A percentile compares a stretch with the other conserved stretches of the same genome.
These are phyloP conservation scores for Nebria salina DNA, from an alignment of 2,888 invertebrate species.

Conservation along the genomic window DNA sequence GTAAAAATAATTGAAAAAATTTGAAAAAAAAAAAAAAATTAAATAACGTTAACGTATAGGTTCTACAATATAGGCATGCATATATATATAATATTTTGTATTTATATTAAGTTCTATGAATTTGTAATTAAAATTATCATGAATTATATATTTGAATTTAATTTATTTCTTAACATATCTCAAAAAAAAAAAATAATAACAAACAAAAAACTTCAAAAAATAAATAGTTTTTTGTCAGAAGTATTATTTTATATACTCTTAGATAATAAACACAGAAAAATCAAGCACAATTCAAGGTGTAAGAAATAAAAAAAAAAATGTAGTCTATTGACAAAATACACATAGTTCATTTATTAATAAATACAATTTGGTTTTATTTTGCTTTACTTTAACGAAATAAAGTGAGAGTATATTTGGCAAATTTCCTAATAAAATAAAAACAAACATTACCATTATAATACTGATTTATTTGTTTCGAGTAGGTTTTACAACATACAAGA, in stretches of 20 bases:
- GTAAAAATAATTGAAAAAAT: conserved; percentile 36
- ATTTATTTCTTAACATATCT: conserved; percentile 44
- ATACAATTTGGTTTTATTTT: conserved; percentile 28
- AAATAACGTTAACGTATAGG: conserved; percentile 38
- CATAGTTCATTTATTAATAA: conserved; percentile 42
- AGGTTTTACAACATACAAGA: background rate
- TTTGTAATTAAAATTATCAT: conserved; percentile 46
- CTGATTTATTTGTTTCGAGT: conserved; percentile 7
- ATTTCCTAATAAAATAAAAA: background rate
- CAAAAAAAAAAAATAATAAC: background rate
- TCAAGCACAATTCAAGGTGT: conserved; percentile 41
- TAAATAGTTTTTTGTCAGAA: conserved; percentile 13
- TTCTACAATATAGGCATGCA: conserved; percentile 44
- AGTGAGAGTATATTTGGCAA: no score
- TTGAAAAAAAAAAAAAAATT: conserved; percentile 38
- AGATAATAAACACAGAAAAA: conserved; percentile 16
- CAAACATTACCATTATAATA: conserved; percentile 8
- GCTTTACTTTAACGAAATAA: background rate
- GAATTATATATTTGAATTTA: conserved; percentile 34
- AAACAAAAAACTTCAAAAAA: conserved; percentile 11
- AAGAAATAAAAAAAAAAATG: conserved; percentile 34
- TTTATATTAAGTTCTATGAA: conserved; percentile 44
- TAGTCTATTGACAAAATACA: conserved; percentile 46
- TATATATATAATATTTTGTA: conserved; percentile 45
- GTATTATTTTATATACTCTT: background rate